A percentile compares a stretch with the other conserved stretches of the same genome.
Evolutionary conservation across 2,797 vertebrate species (phyloP).

Genomic region (Cetoscarus ocellatus): DNA sequence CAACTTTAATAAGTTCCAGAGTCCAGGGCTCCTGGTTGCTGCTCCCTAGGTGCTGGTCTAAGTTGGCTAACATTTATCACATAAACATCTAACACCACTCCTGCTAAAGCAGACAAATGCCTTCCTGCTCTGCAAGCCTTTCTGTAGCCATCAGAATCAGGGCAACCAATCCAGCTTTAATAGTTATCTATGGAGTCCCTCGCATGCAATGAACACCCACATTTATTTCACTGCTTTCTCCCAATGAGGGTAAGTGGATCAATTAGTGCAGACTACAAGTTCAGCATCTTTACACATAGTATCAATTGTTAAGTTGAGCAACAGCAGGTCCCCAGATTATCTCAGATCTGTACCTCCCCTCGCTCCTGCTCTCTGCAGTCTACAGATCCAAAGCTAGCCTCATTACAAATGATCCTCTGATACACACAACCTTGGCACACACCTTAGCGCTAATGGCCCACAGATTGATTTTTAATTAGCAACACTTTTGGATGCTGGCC

Average conservation of each 20-base stretch:
- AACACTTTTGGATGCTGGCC: constrained; percentile 93
- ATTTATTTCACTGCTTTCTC: constrained; percentile 91
- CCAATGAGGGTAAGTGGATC: constrained; percentile 93
- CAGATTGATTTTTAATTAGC: constrained; percentile 99
- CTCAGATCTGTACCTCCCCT: constrained; percentile 88
- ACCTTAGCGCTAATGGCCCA: constrained; percentile 93
- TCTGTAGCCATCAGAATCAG: constrained; percentile 82
- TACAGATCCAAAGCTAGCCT: constrained; percentile 85
- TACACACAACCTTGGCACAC: constrained; percentile 93
- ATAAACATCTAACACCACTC: constrained; percentile 85
- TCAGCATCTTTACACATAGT: constrained; percentile 97
- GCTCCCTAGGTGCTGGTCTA: constrained; percentile 85
- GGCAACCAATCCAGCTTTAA: constrained; percentile 90
- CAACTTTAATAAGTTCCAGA: constrained; percentile 89
- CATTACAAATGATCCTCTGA: constrained; percentile 93
- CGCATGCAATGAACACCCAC: constrained; percentile 91
- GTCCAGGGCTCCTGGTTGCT: constrained; percentile 78
- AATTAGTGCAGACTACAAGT: constrained; percentile 96
- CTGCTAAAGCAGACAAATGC: constrained; percentile 90
- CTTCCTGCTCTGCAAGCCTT: constrained; percentile 84
- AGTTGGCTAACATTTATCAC: constrained; percentile 89
- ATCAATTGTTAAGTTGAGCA: constrained; percentile 91
- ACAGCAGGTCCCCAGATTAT: constrained; percentile 91
- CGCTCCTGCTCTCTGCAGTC: constrained; percentile 55
- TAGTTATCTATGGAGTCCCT: constrained; percentile 93